Evolutionary conservation across 1,140 invertebrate genomes (phyloP), one percentile per base, ranked within the genome.

Genomic region (Zaprionus ornatus): DNA sequence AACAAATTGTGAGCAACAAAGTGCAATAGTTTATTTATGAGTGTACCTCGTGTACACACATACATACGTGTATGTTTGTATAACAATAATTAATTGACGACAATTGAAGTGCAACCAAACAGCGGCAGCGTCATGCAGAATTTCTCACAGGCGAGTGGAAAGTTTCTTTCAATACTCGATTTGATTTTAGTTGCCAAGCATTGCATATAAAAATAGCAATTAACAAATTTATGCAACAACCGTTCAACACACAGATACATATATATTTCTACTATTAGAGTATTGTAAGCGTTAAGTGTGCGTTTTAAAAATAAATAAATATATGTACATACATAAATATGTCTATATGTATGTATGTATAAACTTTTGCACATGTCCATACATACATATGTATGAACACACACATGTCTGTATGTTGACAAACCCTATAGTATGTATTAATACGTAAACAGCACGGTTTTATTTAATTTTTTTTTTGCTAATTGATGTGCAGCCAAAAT

Each of bases 181-280:
- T 77, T 67, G 70, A 86, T 86, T 77, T 77, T 50, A 37, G 74
- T 82, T 66, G 69, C 69, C 80, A 73, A 82, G 83, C 74, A 73
- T 65, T 63, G 52, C 57, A 54, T 72, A 56, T 87, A 88, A 78
- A 87, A 88, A 87, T 88, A 87, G 77, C 77, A 87, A 88, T 87
- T 87, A 80, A 87, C 80, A 69, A 83, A 83, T 87, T 88, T 87
- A 87, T 87, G 83, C 83, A 87, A 87, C 69, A 65, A 60, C 55
- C 25, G 48, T 48, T 50, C 37, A 64, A 65, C 48, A 48, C 32
- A 66, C 42, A 50, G 35, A 60, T 67, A 64, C 65, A 77, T 65
- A 55, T 64, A 57, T 48, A 61, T 25, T 19, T 57, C 37, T 59
- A 48, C 45, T 66, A 15, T 54, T 7, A 68, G 25, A 45, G 48